Percentiles rank a stretch among this genome's conserved stretches.
These are phyloP conservation scores for Hiodon tergisus DNA, from an alignment of 2,113 vertebrate genomes.

Conservation along the genomic window DNA sequence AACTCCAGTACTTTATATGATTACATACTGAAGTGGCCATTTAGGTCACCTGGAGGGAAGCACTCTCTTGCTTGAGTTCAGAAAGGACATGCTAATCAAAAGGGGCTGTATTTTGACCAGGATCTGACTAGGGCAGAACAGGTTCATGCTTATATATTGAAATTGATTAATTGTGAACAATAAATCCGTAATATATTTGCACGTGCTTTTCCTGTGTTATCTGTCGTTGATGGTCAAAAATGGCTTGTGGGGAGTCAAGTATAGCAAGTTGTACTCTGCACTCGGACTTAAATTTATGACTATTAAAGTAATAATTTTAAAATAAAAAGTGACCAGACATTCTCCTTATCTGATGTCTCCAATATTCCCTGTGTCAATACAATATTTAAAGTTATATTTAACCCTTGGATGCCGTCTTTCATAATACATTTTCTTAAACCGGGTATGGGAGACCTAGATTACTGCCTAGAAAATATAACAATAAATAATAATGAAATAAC, in stretches of 20 bases:
- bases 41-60: too few species aligned
- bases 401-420: slow-evolving; percentile 24
- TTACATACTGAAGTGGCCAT: too few species aligned
- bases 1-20: too few species aligned
- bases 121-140: slow-evolving; percentile 1
- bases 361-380: slow-evolving; percentile 22
- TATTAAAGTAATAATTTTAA: slow-evolving; percentile 26
- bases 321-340: slow-evolving; percentile 33
- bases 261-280: too few species aligned
- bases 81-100: background rate
- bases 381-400: slow-evolving; percentile 30
- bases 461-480: too few species aligned
- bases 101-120: too few species aligned
- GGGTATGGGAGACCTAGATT: background rate
- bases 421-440: slow-evolving; percentile 31
- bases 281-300: slow-evolving; percentile 18
- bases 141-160: slow-evolving; percentile 25
- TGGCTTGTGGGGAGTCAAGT: slow-evolving; percentile 9
- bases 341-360: slow-evolving; percentile 1
- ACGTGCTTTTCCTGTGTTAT: slow-evolving; percentile 33
- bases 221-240: slow-evolving; percentile 21
- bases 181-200: slow-evolving; percentile 26
- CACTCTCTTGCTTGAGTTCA: slow-evolving; percentile 8
- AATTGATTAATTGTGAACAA: slow-evolving; percentile 19
- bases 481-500: too few species aligned